Percentiles rank a stretch among this genome's conserved stretches.
phyloP scores from a whole-genome alignment of 1,140 invertebrate species.

The Spodoptera frugiperda region DNA sequence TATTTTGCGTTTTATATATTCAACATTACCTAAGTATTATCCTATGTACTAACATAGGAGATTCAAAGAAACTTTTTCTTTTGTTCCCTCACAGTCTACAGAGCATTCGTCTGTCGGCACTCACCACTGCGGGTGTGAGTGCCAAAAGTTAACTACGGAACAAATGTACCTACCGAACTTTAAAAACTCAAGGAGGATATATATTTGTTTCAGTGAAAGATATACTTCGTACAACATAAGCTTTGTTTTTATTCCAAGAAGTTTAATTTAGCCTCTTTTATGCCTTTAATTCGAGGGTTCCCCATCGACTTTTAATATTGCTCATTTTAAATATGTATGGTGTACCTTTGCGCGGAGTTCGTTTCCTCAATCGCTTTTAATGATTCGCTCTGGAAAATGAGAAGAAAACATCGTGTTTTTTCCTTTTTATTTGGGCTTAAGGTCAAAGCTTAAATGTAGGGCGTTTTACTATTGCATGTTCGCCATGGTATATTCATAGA shows the following conservation, averaged over 20 bases:
- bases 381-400: slow-evolving; percentile 26
- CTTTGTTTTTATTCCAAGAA: neutral
- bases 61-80: slow-evolving; percentile 15
- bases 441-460: slow-evolving; percentile 14
- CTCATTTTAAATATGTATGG: slow-evolving; percentile 32
- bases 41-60: neutral
- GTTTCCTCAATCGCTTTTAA: slow-evolving; percentile 31
- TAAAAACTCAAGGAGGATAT: neutral
- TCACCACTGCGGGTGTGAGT: neutral
- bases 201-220: slow-evolving; percentile 1
- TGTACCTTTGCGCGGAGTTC: neutral
- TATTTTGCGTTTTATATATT: neutral
- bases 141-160: slow-evolving; percentile 35
- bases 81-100: slow-evolving; percentile 13
- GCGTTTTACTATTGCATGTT: slow-evolving; percentile 19
- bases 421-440: slow-evolving; percentile 8
- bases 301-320: slow-evolving; percentile 24
- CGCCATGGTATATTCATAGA: slow-evolving; percentile 21
- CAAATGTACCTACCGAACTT: slow-evolving; percentile 34
- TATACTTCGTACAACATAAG: neutral
- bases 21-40: neutral
- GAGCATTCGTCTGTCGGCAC: slow-evolving; percentile 31
- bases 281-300: slow-evolving; percentile 5
- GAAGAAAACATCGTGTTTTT: neutral
- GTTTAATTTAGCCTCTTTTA: neutral